Evolutionary conservation across 2,888 invertebrate species (phyloP).

Genomic region (Drosophila kuntzei): DNA sequence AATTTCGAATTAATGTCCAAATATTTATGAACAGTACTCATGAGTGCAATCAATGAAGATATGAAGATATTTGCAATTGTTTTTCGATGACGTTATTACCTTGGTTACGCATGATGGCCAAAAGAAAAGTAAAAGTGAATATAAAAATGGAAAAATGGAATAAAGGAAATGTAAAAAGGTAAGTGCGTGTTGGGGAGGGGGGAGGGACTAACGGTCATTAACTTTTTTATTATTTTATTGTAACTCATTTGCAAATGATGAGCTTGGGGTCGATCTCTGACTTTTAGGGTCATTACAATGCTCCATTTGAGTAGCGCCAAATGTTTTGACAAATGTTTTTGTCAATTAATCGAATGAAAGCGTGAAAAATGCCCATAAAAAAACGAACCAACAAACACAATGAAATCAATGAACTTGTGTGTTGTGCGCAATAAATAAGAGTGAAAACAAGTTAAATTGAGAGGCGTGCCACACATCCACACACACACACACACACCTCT

Average conservation of each 20-base stretch:
- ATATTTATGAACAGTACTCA: slow-evolving; percentile 4
- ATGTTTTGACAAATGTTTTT: slow-evolving; percentile 66
- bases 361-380: slow-evolving; percentile 68
- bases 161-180: slow-evolving; percentile 45
- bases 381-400: slow-evolving; percentile 20
- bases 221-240: slow-evolving; percentile 30
- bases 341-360: slow-evolving; percentile 75
- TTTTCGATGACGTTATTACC: slow-evolving; percentile 18
- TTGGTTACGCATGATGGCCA: slow-evolving; percentile 69
- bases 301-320: slow-evolving; percentile 41
- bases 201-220: slow-evolving; percentile 55
- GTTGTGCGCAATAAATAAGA: slow-evolving; percentile 63
- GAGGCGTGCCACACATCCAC: slow-evolving; percentile 33
- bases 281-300: slow-evolving; percentile 12
- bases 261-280: not conserved
- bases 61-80: slow-evolving; percentile 6
- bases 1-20: slow-evolving; percentile 9
- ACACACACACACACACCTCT: slow-evolving; percentile 14
- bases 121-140: slow-evolving; percentile 68
- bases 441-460: slow-evolving; percentile 67
- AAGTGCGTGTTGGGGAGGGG: slow-evolving; percentile 56
- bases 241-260: slow-evolving; percentile 20
- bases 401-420: slow-evolving; percentile 75
- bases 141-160: slow-evolving; percentile 23
- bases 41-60: not conserved